Percentiles rank a stretch among this genome's conserved stretches.
Conservation (phyloP, 2,113 vertebrate genomes). For the Cettia cetti region DNA sequence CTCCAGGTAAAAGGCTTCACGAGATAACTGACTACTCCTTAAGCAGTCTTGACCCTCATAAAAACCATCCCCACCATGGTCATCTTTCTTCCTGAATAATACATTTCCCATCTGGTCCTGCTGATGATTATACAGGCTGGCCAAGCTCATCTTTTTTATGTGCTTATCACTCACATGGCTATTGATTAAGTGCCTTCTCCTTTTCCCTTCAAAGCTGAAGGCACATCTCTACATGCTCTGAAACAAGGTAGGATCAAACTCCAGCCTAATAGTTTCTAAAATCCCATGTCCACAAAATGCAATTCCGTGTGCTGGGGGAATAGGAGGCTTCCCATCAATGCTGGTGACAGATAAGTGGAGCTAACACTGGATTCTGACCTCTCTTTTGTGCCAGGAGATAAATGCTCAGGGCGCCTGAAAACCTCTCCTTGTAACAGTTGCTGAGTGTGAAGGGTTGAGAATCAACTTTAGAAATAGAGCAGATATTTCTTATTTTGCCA, state of each 20-base stretch:
- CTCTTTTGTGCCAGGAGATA: neutral
- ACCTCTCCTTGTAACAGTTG: neutral
- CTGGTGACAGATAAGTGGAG: neutral
- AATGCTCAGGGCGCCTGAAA: neutral
- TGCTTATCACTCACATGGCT: constrained; percentile 36
- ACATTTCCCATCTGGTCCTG: neutral
- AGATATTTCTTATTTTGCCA: neutral
- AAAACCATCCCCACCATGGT: neutral
- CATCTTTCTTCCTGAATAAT: constrained; percentile 36
- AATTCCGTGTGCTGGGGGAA: neutral
- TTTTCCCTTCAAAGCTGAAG: constrained; percentile 43
- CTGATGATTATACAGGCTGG: neutral
- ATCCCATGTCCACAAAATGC: neutral
- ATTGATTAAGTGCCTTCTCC: constrained; percentile 54
- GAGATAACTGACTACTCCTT: neutral
- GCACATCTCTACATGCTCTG: neutral
- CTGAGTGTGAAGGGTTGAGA: neutral
- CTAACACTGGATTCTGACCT: neutral
- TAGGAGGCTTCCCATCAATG: neutral
- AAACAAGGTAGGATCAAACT: constrained; percentile 24
- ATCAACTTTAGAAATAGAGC: neutral
- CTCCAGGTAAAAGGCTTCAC: neutral
- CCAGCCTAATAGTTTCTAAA: neutral
- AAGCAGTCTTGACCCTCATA: neutral
- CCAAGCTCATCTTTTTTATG: constrained; percentile 29